Evolutionary conservation across 2,113 vertebrate genomes (phyloP).

Genomic region (Podarcis raffonei): DNA sequence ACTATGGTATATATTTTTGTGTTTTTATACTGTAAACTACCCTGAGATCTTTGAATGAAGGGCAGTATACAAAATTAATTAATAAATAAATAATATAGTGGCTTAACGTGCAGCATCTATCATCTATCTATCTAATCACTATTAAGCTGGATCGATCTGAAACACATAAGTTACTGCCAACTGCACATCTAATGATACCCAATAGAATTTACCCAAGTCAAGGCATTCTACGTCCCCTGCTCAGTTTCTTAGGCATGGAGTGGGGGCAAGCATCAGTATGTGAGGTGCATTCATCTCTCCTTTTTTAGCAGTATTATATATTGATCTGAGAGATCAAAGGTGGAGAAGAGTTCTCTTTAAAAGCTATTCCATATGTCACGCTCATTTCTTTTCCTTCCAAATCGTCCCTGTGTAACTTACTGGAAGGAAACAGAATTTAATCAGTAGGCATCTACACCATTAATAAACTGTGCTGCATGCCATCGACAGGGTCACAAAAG

Average conservation of each 20-base stretch:
- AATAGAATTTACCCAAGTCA: background rate
- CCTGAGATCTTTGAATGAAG: too few relatives aligned
- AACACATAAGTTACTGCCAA: background rate
- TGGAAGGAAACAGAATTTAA: constrained; percentile 47
- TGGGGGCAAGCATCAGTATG: background rate
- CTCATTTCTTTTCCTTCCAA: constrained; percentile 29
- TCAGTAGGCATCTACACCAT: constrained; percentile 42
- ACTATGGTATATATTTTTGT: too few relatives aligned
- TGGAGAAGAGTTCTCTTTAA: background rate
- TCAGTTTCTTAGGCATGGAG: background rate
- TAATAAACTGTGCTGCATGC: constrained; percentile 46
- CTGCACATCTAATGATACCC: background rate
- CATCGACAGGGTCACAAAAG: background rate
- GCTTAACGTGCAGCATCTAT: too few relatives aligned
- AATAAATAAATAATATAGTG: too few relatives aligned
- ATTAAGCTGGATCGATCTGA: background rate
- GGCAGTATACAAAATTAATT: too few relatives aligned
- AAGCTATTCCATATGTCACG: background rate
- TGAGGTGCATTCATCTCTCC: background rate
- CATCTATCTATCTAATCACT: background rate
- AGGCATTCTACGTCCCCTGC: background rate
- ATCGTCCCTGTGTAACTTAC: constrained; percentile 23
- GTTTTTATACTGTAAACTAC: too few relatives aligned
- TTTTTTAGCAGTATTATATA: background rate
- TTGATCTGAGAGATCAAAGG: background rate